Percentiles rank a stretch among this genome's conserved stretches.
These are phyloP conservation scores for Rapana venosa DNA, from an alignment of 2,888 invertebrate species.

Conservation along the genomic window DNA sequence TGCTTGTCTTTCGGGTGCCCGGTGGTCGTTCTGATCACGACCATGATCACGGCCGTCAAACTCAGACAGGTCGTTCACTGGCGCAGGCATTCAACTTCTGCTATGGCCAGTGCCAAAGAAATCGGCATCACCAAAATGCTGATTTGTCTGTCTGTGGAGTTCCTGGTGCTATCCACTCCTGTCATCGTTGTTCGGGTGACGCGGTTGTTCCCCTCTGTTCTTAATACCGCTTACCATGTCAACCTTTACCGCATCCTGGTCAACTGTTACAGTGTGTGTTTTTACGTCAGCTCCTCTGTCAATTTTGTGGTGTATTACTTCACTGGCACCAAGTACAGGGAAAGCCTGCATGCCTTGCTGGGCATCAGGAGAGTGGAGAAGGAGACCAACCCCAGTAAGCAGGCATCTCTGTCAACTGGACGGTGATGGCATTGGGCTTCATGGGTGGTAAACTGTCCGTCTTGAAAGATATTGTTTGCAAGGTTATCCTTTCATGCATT, in stretches of 20 bases:
- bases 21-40: slow-evolving; percentile 13
- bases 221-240: neutral
- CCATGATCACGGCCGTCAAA: slow-evolving; percentile 27
- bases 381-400: neutral
- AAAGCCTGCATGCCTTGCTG: slow-evolving; percentile 7
- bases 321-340: slow-evolving; percentile 22
- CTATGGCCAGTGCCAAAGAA: neutral
- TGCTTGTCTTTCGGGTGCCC: slow-evolving; percentile 3
- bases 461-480: neutral
- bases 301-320: slow-evolving; percentile 37
- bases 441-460: neutral
- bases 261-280: neutral
- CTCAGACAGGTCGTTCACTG: neutral
- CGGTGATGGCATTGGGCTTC: no score
- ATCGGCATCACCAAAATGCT: slow-evolving; percentile 27
- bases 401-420: no score
- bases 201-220: slow-evolving; percentile 4
- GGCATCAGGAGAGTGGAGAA: neutral
- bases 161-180: slow-evolving; percentile 24
- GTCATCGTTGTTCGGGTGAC: neutral
- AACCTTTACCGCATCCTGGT: slow-evolving; percentile 11
- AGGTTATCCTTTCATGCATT: neutral
- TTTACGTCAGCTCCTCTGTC: slow-evolving; percentile 12
- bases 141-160: slow-evolving; percentile 28
- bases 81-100: neutral